Conservation (phyloP, 2,113 vertebrate genomes). For the Chaetops frenatus region DNA sequence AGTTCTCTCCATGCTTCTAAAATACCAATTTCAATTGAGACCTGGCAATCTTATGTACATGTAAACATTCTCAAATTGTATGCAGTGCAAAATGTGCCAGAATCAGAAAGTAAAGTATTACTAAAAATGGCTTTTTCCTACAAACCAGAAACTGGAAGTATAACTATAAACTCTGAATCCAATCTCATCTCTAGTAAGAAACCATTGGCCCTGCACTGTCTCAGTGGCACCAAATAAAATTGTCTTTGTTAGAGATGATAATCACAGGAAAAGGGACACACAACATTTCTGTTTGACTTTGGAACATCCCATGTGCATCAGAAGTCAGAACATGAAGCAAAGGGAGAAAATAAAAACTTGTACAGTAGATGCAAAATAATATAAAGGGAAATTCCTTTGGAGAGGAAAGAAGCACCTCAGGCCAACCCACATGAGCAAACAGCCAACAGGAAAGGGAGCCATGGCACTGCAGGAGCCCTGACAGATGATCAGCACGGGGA, state of each 20-base stretch:
- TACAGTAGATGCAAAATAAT: not conserved
- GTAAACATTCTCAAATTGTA: not conserved
- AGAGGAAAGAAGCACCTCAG: not conserved
- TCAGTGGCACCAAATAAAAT: not conserved
- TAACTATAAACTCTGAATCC: not conserved
- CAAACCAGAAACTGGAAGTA: not conserved
- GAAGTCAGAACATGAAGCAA: not conserved
- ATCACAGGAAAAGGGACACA: not conserved
- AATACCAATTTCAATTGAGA: not conserved
- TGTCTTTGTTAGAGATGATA: not conserved
- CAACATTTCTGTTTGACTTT: not conserved
- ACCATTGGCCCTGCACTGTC: not conserved
- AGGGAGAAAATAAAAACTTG: not conserved
- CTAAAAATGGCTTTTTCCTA: not conserved
- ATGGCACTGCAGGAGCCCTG: not conserved
- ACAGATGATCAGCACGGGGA: not conserved
- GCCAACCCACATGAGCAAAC: not conserved
- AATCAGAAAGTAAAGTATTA: not conserved
- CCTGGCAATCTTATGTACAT: not conserved
- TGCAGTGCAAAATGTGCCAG: not conserved
- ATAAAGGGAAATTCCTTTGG: not conserved
- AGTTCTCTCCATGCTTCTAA: constrained; percentile 5
- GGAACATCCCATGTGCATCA: not conserved
- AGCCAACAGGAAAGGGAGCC: accelerated
- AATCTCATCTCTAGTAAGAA: not conserved